phyloP scores from a whole-genome alignment of 2,797 vertebrate genomes.

The Pangasius djambal region DNA sequence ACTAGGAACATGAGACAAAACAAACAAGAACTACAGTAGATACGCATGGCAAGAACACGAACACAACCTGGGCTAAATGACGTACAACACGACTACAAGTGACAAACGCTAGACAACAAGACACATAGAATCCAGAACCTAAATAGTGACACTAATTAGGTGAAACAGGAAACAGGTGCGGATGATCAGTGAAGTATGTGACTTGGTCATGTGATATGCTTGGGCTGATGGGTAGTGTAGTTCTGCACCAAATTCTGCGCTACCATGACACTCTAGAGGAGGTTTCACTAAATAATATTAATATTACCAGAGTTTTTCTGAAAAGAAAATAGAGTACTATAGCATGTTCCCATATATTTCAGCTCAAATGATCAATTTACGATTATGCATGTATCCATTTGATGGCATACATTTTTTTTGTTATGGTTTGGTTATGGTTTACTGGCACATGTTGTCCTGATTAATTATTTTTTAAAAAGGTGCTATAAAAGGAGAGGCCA shows the following conservation, averaged over 20 bases:
- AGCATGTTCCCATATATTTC: not conserved
- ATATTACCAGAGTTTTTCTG: not conserved
- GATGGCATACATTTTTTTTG: not conserved
- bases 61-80: not conserved
- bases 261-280: not conserved
- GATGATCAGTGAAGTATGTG: not conserved
- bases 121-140: not conserved
- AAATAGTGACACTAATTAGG: too few relatives aligned
- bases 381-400: not conserved
- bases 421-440: not conserved
- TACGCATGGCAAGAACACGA: not conserved
- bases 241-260: not conserved
- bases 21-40: not conserved
- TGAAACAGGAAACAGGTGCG: not conserved
- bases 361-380: not conserved
- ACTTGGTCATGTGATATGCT: not conserved
- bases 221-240: not conserved
- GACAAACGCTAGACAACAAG: not conserved
- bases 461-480: not conserved
- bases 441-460: not conserved
- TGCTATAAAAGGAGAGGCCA: not conserved
- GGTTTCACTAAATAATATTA: not conserved
- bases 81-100: not conserved
- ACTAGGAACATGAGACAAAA: not conserved
- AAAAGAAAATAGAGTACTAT: not conserved